Evolutionary conservation across 1,140 invertebrate species (phyloP).

Genomic region (Vanessa tameamea): DNA sequence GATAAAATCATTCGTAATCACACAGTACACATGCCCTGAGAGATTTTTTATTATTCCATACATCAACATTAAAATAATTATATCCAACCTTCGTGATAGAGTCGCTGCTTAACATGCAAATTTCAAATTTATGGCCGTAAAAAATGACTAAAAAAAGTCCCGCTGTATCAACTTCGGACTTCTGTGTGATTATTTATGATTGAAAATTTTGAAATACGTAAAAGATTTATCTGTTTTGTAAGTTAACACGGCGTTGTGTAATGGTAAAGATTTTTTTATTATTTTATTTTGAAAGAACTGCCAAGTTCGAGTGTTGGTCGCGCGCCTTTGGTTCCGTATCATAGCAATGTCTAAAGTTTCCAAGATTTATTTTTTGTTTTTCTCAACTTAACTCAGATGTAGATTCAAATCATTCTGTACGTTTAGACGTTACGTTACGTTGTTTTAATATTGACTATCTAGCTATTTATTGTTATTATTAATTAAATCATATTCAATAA

Average conservation of each 20-base stretch:
- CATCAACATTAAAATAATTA: constrained; percentile 39
- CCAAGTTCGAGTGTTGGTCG: too few relatives aligned
- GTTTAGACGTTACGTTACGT: too few relatives aligned
- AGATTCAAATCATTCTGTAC: too few relatives aligned
- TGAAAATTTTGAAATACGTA: constrained; percentile 3
- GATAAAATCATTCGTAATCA: constrained; percentile 44
- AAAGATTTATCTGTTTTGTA: neutral
- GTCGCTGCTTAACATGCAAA: constrained; percentile 39
- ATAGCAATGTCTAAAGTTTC: too few relatives aligned
- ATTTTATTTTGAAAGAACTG: neutral
- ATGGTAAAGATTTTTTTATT: neutral
- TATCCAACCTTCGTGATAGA: constrained; percentile 30
- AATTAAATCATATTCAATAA: too few relatives aligned
- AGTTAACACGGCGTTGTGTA: neutral
- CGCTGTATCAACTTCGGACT: constrained; percentile 29
- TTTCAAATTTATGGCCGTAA: constrained; percentile 45
- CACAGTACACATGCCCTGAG: constrained; percentile 12
- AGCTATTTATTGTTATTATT: too few relatives aligned
- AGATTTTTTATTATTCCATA: constrained; percentile 37
- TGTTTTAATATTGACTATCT: too few relatives aligned
- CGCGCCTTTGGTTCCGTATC: too few relatives aligned
- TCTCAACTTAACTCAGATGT: too few relatives aligned
- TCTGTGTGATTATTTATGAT: constrained; percentile 36
- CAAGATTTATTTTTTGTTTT: too few relatives aligned
- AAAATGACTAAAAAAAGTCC: constrained; percentile 24